Percentiles rank a stretch among this genome's conserved stretches.
Evolutionary conservation across 1,140 invertebrate genomes (phyloP).

Genomic region (Drosophila leontia): DNA sequence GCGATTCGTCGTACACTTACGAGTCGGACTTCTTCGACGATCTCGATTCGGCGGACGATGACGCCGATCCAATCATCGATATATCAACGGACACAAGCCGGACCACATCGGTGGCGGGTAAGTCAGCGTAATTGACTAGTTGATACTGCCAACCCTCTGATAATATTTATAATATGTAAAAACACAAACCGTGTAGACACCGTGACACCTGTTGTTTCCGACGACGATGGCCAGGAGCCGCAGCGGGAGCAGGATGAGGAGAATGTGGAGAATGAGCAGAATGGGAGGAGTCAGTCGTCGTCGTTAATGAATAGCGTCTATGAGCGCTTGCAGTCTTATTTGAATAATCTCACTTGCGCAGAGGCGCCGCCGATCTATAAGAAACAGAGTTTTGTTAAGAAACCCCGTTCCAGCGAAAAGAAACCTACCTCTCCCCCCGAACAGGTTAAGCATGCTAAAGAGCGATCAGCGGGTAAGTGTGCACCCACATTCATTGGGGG

Average conservation of each 20-base stretch:
- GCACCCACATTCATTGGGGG: constrained; percentile 22
- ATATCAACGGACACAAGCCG: constrained; percentile 68
- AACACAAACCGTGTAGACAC: constrained; percentile 77
- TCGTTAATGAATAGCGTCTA: constrained; percentile 17
- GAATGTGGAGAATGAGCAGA: constrained; percentile 4
- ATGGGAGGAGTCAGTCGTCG: neutral
- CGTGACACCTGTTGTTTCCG: constrained; percentile 80
- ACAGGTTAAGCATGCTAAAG: constrained; percentile 48
- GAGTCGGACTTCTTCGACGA: constrained; percentile 66
- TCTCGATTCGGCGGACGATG: constrained; percentile 59
- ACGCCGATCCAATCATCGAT: constrained; percentile 56
- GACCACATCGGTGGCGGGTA: constrained; percentile 67
- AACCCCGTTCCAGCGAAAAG: constrained; percentile 62
- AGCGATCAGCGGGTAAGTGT: constrained; percentile 67
- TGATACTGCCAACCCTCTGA: constrained; percentile 82
- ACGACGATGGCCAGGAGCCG: constrained; percentile 54
- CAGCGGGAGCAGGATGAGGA: constrained; percentile 14
- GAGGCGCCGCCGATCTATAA: constrained; percentile 63
- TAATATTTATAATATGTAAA: constrained; percentile 78
- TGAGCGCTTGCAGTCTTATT: constrained; percentile 61
- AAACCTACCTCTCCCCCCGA: constrained; percentile 28
- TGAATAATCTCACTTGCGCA: constrained; percentile 63
- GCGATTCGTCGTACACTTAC: constrained; percentile 56
- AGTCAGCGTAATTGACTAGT: constrained; percentile 61
- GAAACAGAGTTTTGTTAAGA: constrained; percentile 43